Base-by-base conservation (phyloP, 1,140 invertebrate species). In the Drosophila takahashii region DNA sequence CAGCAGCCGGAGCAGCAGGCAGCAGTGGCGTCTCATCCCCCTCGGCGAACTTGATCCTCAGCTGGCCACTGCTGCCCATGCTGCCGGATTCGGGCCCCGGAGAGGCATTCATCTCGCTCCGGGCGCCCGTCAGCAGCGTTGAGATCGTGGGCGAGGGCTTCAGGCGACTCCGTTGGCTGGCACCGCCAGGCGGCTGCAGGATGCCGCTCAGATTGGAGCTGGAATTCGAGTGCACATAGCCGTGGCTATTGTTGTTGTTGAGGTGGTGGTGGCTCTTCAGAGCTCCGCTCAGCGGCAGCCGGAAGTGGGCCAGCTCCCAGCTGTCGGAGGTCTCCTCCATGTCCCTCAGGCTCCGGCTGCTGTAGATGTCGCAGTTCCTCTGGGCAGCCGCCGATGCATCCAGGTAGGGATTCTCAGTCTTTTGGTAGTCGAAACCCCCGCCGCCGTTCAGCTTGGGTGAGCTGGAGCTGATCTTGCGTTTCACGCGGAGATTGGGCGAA, bases 401-500 rank as follows among this genome's bases (percentile, higher is more conserved):
- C 54, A 87, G 47, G 44, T 75, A 79, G 60, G 56, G 74, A 51
- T 77, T 89, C 50, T 91, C 90, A 81, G 90, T 91, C 84, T 91
- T 91, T 36, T 66, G 70, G 18, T 84, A 79, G 47, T 81, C 80
- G 26, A 83, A 73, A 65, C 76, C 57, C 18, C 48, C 57, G 26
- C 48, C 75, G 52, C 86, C 84, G 58, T 91, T 91, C 3, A 91
- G 54, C 52, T 91, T 91, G 10, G 90, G 90, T 11, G 90, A 91
- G 29, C 90, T 91, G 34, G 90, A 90, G 65, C 87, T 90, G 16
- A 91, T 91, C 56, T 91, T 91, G 22, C 90, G 86, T 47, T 91
- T 90, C 0, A 89, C 74, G 0, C 74, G 83, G 13, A 91, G 72
- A 66, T 87, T 87, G 10, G 90, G 79, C 0, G 90, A 77, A 1